Conservation (phyloP, 2,888 invertebrate genomes). For the Ditylenchus weischeri region DNA sequence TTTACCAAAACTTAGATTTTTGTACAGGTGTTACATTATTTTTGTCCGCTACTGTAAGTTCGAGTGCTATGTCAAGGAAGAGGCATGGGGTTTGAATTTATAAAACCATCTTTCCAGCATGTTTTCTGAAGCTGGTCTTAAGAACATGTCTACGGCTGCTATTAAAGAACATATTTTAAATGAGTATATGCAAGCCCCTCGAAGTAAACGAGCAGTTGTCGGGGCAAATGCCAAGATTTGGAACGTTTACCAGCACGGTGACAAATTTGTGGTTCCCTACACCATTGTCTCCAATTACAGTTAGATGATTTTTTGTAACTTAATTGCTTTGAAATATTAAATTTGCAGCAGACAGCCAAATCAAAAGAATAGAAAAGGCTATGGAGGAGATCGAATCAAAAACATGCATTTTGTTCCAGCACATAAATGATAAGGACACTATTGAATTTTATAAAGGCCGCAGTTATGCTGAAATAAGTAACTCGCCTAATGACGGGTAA, state of each 20-base stretch:
- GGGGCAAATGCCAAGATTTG: slow-evolving; percentile 4
- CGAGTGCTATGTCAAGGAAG: too few relatives aligned
- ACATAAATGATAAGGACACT: neutral
- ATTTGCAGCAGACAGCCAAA: neutral
- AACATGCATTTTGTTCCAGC: slow-evolving; percentile 1
- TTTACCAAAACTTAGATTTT: too few relatives aligned
- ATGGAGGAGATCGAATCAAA: slow-evolving; percentile 2
- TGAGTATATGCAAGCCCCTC: neutral
- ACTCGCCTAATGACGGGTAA: slow-evolving; percentile 8
- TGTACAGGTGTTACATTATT: too few relatives aligned
- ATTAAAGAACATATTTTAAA: too few relatives aligned
- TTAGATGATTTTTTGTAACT: neutral
- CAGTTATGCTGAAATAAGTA: slow-evolving; percentile 7
- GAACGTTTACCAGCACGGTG: neutral
- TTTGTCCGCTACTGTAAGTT: too few relatives aligned
- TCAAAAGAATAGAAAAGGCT: neutral
- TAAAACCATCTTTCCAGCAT: too few relatives aligned
- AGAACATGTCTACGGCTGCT: too few relatives aligned
- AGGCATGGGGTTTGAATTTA: too few relatives aligned
- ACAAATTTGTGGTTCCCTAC: slow-evolving; percentile 8
- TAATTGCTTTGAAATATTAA: too few relatives aligned
- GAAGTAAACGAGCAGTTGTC: slow-evolving; percentile 4
- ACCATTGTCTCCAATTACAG: slow-evolving; percentile 9
- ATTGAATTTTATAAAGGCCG: neutral
- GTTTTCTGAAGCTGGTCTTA: too few relatives aligned